Base-by-base conservation (phyloP, 2,113 vertebrate genomes). In the Elgaria multicarinata region DNA sequence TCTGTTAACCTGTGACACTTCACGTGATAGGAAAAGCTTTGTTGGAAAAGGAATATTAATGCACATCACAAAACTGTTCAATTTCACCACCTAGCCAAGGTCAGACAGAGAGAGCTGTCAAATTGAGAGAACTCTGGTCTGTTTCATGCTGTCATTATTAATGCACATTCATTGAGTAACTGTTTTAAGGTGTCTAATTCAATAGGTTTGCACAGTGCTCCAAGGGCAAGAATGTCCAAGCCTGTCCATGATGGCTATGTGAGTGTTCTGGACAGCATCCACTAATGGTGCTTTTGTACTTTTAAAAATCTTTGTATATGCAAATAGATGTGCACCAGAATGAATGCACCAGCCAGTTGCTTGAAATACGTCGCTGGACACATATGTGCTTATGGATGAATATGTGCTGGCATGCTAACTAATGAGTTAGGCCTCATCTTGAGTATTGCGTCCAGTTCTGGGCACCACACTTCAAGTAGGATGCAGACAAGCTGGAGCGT, bases 41-140 rank as follows among this genome's bases (percentile, higher is more conserved):
- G 62, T 86, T 95, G 89, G 86, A 95, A 92, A 94, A 95, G 67
- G 16, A 92, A 95, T 90, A 88, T 94, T 94, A 91, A 84, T 91
- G 90, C 72, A 44, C 72, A 84, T 86, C 85, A 85, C 46, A 88
- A 90, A 92, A 88, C 85, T 94, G 88, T 88, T 91, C 91, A 74
- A 72, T 83, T 91, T 4, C 69, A 92, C n/a, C 86, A 69, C 87
- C 91, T 91, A 91, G 90, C 88, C 50, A 90, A 95, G 18, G 87
- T 86, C 86, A 90, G 78, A 77, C 90, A 89, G 66, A 92, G 62
- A 75, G 75, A 75, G 90, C 33, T 87, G 87, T 90, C 88, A 46
- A 46, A 44, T 87, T 67, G 93, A 42, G 71, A 89, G 91, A 90
- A 69, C 85, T 89, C 62, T 80, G 89, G 91, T 92, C 83, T 92